Evolutionary conservation across 1,140 invertebrate genomes (phyloP), one percentile per base, ranked within the genome.

Genomic region (Sycophila sp.): DNA sequence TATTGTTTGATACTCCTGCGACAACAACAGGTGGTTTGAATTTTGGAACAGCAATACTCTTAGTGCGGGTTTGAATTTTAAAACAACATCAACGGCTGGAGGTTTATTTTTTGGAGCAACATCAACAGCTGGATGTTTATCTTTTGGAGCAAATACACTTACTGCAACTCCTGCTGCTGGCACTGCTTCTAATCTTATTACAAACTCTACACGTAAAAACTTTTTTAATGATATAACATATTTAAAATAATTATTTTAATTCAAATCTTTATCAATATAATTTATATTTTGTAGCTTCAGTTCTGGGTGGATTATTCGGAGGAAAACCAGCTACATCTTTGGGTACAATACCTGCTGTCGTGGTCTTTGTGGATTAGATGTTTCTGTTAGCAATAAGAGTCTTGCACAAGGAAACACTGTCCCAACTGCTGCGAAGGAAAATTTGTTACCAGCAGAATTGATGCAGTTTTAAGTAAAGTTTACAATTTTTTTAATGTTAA

Each of bases 381-480:
- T 89, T 34, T 86, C 88, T 17, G 83, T 87, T 34, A 85, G 59
- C 75, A 89, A 80, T 79, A 87, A 77, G 86, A 88, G 85, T 64
- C 78, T 85, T 56, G 86, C 87, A 3, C 87, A 89, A 67, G 83
- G 87, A 60, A 88, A 77, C 28, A 82, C 86, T 76, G 88, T 87
- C 79, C 89, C 89, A 55, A 89, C 90, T 34, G 83, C 89, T 70
- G 87, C 90, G 0, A 93, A 93, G 83, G 92, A 93, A 76, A 91
- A 90, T 66, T 79, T 87, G 58, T 86, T 96, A 64, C 94, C 94
- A 10, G 91, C 92, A 77, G 92, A 94, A 85, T 89, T 94, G 40
- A 81, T 85, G 51, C 82, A 86, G 77, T 70, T 89, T 90, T 75
- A 89, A 90, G 89, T 90, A 86, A 49, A 47, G 24, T 38, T 55